A percentile compares a stretch with the other conserved stretches of the same genome.
These are phyloP conservation scores for Myanophis thanlyinensis DNA, from an alignment of 2,113 vertebrate genomes.

Conservation along the genomic window DNA sequence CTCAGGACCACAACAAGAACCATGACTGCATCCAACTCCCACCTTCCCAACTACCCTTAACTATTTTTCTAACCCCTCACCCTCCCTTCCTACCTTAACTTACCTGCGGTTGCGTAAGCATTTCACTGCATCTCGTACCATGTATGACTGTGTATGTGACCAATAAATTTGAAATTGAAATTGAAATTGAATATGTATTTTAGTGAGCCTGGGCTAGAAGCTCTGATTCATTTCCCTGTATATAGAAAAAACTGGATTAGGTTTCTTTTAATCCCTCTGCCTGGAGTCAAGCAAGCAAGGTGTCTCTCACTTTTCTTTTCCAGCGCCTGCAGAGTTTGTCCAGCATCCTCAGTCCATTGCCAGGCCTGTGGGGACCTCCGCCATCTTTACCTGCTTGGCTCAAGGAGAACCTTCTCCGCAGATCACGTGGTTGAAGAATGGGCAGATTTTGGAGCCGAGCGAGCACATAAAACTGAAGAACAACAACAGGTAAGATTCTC, in stretches of 20 bases:
- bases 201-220: neutral
- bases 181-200: neutral
- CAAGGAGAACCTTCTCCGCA: constrained; percentile 91
- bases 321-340: constrained; percentile 93
- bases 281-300: neutral
- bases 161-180: too few species aligned
- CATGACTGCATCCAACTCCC: too few species aligned
- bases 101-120: too few species aligned
- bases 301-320: neutral
- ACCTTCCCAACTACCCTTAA: too few species aligned
- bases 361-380: constrained; percentile 89
- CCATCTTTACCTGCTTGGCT: constrained; percentile 93
- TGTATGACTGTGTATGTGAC: too few species aligned
- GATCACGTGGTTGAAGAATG: constrained; percentile 96
- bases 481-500: constrained; percentile 85
- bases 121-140: too few species aligned
- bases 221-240: neutral
- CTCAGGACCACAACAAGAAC: too few species aligned
- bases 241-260: neutral
- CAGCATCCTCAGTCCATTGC: constrained; percentile 95
- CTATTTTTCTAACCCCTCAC: too few species aligned
- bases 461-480: constrained; percentile 94
- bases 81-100: too few species aligned
- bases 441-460: constrained; percentile 87
- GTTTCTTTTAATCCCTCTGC: neutral